phyloP scores from a whole-genome alignment of 2,797 vertebrate genomes.

The Poeciliopsis turneri region DNA sequence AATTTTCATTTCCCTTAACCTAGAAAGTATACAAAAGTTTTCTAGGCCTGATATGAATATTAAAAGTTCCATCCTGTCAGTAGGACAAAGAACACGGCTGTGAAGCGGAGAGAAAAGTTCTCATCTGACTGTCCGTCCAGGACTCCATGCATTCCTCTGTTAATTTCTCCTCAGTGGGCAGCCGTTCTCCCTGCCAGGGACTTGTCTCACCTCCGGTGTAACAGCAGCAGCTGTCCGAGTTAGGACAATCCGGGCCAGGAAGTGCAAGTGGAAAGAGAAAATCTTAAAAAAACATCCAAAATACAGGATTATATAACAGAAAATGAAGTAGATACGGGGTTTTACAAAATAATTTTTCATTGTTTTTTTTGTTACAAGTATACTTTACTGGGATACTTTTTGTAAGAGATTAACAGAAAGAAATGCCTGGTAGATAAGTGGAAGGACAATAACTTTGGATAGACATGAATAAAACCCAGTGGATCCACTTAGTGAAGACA shows the following conservation, averaged over 20 bases:
- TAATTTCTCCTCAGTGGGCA: constrained; percentile 73
- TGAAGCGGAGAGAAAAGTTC: constrained; percentile 63
- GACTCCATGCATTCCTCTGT: constrained; percentile 73
- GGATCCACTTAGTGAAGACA: not conserved
- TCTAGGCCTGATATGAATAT: constrained; percentile 61
- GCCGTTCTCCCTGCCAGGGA: constrained; percentile 58
- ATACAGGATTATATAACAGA: not conserved
- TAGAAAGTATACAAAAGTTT: constrained; percentile 46
- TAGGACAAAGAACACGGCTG: constrained; percentile 66
- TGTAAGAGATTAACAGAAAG: not conserved
- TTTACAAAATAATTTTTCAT: not conserved
- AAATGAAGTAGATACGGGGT: not conserved
- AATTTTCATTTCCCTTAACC: constrained; percentile 50
- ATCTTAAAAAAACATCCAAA: constrained; percentile 1
- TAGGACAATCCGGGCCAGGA: constrained; percentile 62
- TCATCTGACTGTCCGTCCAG: constrained; percentile 71
- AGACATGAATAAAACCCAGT: not conserved
- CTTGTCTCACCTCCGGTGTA: constrained; percentile 62
- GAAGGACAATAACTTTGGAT: not conserved
- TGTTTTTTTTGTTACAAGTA: not conserved
- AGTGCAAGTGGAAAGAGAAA: constrained; percentile 32
- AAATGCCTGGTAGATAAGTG: not conserved
- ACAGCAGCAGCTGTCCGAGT: constrained; percentile 65
- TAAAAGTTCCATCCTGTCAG: constrained; percentile 67
- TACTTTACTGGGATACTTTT: not conserved